Evolutionary conservation across 2,888 invertebrate species (phyloP).

Genomic region (Neria commutata): DNA sequence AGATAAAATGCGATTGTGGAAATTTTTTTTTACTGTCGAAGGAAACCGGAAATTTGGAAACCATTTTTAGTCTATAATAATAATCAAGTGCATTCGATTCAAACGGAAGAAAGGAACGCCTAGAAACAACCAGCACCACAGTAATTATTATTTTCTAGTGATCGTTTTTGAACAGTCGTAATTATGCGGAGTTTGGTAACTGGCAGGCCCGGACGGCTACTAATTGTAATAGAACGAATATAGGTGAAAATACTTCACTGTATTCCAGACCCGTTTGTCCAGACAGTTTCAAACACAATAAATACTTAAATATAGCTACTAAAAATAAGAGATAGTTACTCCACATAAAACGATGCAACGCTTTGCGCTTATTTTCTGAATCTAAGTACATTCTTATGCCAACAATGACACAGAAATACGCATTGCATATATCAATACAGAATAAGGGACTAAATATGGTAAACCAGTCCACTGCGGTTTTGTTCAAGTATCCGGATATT

Average conservation of each 20-base stretch:
- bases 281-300: conserved; percentile 85
- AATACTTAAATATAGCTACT: conserved; percentile 88
- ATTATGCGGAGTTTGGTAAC: conserved; percentile 64
- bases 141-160: no score
- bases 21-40: no score
- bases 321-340: conserved; percentile 82
- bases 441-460: conserved; percentile 89
- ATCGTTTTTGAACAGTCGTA: no score
- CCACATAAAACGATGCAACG: conserved; percentile 82
- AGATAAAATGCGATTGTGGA: no score
- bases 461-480: conserved; percentile 78
- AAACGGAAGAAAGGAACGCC: no score
- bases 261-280: conserved; percentile 83
- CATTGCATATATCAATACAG: conserved; percentile 88
- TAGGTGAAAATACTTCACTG: conserved; percentile 90
- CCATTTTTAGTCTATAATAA: no score
- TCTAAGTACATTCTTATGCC: conserved; percentile 90
- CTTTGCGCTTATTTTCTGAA: conserved; percentile 74
- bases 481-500: conserved; percentile 68
- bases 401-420: conserved; percentile 94
- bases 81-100: no score
- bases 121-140: no score
- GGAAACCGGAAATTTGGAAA: no score
- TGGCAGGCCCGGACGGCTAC: conserved; percentile 94
- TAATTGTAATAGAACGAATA: conserved; percentile 87